Evolutionary conservation across 2,888 invertebrate species (phyloP).

Genomic region (Erebia aethiops): DNA sequence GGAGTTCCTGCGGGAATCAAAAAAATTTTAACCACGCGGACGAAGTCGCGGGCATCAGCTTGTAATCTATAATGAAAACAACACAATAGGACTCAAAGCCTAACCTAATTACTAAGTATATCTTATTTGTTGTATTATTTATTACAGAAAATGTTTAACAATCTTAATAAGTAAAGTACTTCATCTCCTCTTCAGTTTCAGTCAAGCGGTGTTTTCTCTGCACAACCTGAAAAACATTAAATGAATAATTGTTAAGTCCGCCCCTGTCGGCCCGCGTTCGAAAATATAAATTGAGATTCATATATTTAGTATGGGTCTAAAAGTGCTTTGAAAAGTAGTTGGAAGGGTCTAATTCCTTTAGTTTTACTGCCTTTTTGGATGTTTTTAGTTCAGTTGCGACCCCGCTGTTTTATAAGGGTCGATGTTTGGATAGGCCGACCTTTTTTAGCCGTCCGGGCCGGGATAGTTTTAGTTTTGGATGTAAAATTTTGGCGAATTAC

Average conservation of each 20-base stretch:
- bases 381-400: slow-evolving; percentile 67
- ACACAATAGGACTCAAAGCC: too few species aligned
- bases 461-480: slow-evolving; percentile 72
- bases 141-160: too few species aligned
- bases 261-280: slow-evolving; percentile 55
- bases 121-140: too few species aligned
- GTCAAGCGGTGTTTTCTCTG: too few species aligned
- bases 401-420: slow-evolving; percentile 77
- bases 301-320: slow-evolving; percentile 74
- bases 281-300: slow-evolving; percentile 82
- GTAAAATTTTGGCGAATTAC: slow-evolving; percentile 68
- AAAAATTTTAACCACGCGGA: too few species aligned
- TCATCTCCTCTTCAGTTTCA: neutral
- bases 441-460: slow-evolving; percentile 73
- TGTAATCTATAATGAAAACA: too few species aligned
- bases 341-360: slow-evolving; percentile 78
- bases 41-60: too few species aligned
- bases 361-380: slow-evolving; percentile 82
- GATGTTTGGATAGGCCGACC: slow-evolving; percentile 81
- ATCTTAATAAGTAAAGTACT: neutral
- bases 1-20: too few species aligned
- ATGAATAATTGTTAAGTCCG: slow-evolving; percentile 42
- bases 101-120: too few species aligned
- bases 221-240: neutral
- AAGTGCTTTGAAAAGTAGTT: slow-evolving; percentile 82